phyloP scores from a whole-genome alignment of 1,140 invertebrate species.

The Dolichoris vasculosae region DNA sequence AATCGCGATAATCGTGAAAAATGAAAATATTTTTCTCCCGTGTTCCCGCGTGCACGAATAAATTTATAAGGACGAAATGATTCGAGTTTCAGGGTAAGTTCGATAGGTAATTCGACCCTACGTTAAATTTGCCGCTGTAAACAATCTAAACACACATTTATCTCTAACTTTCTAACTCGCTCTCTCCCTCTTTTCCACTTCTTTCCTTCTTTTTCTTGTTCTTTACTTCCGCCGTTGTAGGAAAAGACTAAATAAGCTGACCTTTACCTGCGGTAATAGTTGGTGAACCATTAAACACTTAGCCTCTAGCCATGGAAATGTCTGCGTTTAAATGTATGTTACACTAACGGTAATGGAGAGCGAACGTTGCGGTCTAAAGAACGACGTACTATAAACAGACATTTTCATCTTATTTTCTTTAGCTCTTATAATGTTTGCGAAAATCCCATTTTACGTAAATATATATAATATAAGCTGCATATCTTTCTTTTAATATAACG shows the following conservation, averaged over 20 bases:
- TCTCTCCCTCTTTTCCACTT: background rate
- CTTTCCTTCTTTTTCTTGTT: background rate
- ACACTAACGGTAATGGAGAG: slow-evolving; percentile 42
- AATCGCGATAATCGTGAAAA: too few relatives aligned
- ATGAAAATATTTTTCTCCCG: too few relatives aligned
- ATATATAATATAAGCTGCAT: background rate
- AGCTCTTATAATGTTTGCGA: slow-evolving; percentile 5
- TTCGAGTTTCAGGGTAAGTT: background rate
- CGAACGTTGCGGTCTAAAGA: slow-evolving; percentile 9
- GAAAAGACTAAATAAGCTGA: slow-evolving; percentile 27
- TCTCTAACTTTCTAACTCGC: background rate
- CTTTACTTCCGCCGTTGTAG: slow-evolving; percentile 9
- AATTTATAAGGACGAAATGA: too few relatives aligned
- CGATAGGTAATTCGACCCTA: background rate
- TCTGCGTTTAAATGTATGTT: slow-evolving; percentile 41
- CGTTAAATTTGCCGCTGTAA: background rate
- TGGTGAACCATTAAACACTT: slow-evolving; percentile 46
- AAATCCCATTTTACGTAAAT: slow-evolving; percentile 1
- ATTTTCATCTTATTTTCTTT: slow-evolving; percentile 34
- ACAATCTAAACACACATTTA: background rate
- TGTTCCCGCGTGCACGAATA: too few relatives aligned
- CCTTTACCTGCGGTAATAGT: slow-evolving; percentile 40
- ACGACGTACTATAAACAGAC: slow-evolving; percentile 28
- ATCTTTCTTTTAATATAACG: too few relatives aligned
- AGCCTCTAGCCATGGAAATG: slow-evolving; percentile 40